Base-by-base conservation (phyloP, 2,113 vertebrate species). In the Fregetta grallaria region DNA sequence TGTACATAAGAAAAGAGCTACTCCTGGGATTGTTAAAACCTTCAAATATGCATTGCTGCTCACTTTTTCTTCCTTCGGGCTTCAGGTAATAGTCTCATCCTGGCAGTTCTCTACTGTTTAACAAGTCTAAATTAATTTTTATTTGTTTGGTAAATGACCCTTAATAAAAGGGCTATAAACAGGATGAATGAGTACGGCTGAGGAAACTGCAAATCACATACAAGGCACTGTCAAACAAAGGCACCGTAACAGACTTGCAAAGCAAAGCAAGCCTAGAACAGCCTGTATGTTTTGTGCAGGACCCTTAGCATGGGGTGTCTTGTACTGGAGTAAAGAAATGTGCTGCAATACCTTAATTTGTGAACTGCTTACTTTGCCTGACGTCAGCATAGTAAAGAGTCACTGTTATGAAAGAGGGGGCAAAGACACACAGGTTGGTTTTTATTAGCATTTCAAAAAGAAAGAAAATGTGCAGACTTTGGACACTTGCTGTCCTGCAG, bases 101-200 rank as follows among this genome's bases (percentile, higher is more conserved):
- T 74, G 74, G 19, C 50, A 93, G 62, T 22, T 83, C 49, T 91
- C 23, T 59, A 38, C 66, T 83, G 70, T 50, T 82, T 78, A 85
- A 74, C 38, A 81, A 81, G n/a, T 22, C 18, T 58, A 74, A 84
- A 92, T 81, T 68, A 62, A 84, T 76, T 94, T 89, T 68, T 53
- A 63, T 90, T 88, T 95, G 50, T 59, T 94, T 94, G 42, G 73
- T 74, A 67, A 94, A 78, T 79, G 44, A 75, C 52, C 34, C 49
- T 87, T 91, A 87, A 82, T 87, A 78, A 82, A 94, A 88, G 10
- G 8, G 62, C 70, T 78, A 56, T 90, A 88, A 90, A 72, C 13
- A 79, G 88, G 61, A 78, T 36, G 15, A 85, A 91, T n/a, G 11
- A 67, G 11, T 15, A 34, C 0, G 0, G 45, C 34, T 72, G 44